Base-by-base conservation (phyloP, 35 echinoderm and acorn worm genomes). In the Ophiothrix spiculata region DNA sequence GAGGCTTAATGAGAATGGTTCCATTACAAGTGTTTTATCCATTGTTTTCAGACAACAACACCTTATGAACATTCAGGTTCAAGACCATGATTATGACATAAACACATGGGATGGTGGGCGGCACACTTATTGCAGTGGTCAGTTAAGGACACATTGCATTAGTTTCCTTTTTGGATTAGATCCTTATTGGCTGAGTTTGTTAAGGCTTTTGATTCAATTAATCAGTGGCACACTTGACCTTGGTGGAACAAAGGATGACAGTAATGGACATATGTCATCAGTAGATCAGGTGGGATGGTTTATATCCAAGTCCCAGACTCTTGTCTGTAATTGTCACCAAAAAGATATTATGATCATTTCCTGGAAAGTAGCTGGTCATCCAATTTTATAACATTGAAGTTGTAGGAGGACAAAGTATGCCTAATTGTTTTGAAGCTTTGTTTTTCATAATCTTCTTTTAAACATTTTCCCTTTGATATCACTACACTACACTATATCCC, bases 101-200 rank as follows among this genome's bases (percentile, higher is more conserved):
- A 69, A 69, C 60, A 69, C 60, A 69, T 69, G 60, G 60, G 23
- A 28, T 69, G 60, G 1, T 15, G 60, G 10, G 25, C 60, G 25
- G 60, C 60, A 69, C 60, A 69, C 60, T 69, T 69, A 15, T 10
- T 25, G 60, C 23, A 28, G 60, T 25, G 60, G 60, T n/a, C 60
- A 15, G 60, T n/a, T 15, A 69, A 69, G 60, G 60, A 69, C 60
- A 69, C 3, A 25, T 69, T 69, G 60, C 4, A 69, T 15, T 69
- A 15, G 60, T 69, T 69, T 69, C 60, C 60, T 69, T 69, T 69
- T 69, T 15, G 60, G 60, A 69, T 69, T 69, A 69, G 60, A 25
- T 28, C 23, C 4, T 69, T 15, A 69, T 69, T 69, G 60, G 60
- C 29, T 2, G 29, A 49, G 29, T 25, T 69, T 69, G 6, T n/a